Evolutionary conservation across 2,113 vertebrate genomes (phyloP).

Genomic region (Conger conger): DNA sequence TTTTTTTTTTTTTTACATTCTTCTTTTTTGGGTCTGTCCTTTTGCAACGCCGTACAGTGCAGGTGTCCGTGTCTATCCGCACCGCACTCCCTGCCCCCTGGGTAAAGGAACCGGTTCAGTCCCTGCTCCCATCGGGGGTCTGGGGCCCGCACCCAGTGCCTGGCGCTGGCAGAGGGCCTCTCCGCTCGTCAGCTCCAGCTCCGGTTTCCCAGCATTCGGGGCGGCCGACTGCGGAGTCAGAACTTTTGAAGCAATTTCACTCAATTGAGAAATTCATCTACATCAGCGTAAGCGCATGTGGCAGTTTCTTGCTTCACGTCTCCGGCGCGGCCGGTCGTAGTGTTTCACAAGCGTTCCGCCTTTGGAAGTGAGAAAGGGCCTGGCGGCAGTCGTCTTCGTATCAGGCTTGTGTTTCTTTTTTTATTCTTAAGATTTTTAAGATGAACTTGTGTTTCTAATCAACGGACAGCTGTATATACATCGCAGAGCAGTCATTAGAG

Average conservation of each 20-base stretch:
- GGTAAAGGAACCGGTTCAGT: neutral
- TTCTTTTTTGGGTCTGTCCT: neutral
- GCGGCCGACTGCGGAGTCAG: conserved; percentile 5
- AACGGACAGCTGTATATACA: conserved; percentile 15
- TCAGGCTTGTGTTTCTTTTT: neutral
- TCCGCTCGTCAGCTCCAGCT: neutral
- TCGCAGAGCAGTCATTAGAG: neutral
- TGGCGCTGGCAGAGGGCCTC: neutral
- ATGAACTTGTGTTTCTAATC: neutral
- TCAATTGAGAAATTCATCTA: neutral
- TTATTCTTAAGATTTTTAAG: neutral
- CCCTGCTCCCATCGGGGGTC: neutral
- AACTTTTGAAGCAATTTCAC: conserved; percentile 8
- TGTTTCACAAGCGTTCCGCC: neutral
- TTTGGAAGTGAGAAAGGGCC: neutral
- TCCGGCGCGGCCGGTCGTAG: neutral
- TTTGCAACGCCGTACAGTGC: neutral
- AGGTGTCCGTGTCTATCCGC: conserved; percentile 16
- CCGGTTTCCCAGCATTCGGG: neutral
- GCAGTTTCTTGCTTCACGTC: conserved; percentile 4
- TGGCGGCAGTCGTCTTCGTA: neutral
- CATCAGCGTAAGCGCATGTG: conserved; percentile 6
- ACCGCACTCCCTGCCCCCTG: neutral
- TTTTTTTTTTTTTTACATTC: neutral
- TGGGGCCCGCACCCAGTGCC: conserved; percentile 10